Conservation (phyloP, 1,140 invertebrate species). For the Danaus plexippus region DNA sequence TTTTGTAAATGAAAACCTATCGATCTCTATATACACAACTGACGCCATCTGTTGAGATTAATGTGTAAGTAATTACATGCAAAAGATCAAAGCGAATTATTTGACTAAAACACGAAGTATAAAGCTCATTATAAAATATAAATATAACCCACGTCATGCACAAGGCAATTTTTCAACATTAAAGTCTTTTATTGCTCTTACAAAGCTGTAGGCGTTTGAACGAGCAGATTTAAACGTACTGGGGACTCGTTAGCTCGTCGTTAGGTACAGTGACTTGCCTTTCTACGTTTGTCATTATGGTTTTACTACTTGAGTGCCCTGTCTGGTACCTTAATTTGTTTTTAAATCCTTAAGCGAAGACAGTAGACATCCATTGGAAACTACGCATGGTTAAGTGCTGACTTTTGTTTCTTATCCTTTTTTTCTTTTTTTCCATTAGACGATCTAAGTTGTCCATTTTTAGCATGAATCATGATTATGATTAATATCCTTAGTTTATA, state of each 20-base stretch:
- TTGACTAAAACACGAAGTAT: neutral
- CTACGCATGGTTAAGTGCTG: neutral
- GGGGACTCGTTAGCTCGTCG: slow-evolving; percentile 35
- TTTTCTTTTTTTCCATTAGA: neutral
- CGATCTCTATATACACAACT: neutral
- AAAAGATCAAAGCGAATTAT: neutral
- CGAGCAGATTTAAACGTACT: slow-evolving; percentile 34
- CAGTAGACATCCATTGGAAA: slow-evolving; percentile 1
- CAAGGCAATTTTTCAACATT: slow-evolving; percentile 27
- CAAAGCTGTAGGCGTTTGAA: slow-evolving; percentile 25
- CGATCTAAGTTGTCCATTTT: neutral
- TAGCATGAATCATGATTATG: neutral
- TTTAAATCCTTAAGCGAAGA: slow-evolving; percentile 32
- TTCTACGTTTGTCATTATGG: slow-evolving; percentile 38
- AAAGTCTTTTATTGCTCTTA: slow-evolving; percentile 30
- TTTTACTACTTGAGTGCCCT: slow-evolving; percentile 34
- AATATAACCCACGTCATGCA: slow-evolving; percentile 24
- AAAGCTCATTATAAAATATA: slow-evolving; percentile 8
- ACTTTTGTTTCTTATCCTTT: slow-evolving; percentile 3
- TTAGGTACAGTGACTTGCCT: slow-evolving; percentile 39
- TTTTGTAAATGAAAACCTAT: too few relatives aligned
- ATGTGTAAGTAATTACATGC: slow-evolving; percentile 2
- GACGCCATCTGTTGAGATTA: neutral
- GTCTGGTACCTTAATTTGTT: slow-evolving; percentile 39
- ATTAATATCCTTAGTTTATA: too few relatives aligned